A percentile compares a stretch with the other conserved stretches of the same genome.
phyloP scores from a whole-genome alignment of 35 echinoderm and acorn worm genomes.

The Anneissia japonica region DNA sequence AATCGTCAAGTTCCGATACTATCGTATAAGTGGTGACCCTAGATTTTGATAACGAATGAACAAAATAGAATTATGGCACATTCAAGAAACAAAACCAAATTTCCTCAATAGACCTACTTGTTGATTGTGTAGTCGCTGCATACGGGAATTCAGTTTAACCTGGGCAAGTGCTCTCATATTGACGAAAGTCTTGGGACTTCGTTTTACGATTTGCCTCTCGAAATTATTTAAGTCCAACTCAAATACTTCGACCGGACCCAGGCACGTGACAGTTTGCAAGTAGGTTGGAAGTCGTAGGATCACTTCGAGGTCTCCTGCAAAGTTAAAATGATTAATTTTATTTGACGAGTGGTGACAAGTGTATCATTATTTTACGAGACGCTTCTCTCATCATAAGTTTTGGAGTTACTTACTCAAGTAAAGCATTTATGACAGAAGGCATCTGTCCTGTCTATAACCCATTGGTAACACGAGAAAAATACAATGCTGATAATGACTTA shows the following conservation, averaged over 20 bases:
- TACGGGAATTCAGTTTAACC: conserved; percentile 46
- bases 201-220: conserved; percentile 69
- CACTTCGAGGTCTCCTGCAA: conserved; percentile 69
- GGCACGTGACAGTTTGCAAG: conserved; percentile 53
- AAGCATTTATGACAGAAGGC: no score
- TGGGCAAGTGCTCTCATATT: conserved; percentile 55
- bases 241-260: conserved; percentile 53
- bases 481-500: no score
- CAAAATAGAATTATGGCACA: no score
- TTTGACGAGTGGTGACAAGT: not conserved
- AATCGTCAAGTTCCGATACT: no score
- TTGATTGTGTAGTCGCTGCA: conserved; percentile 56
- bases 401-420: no score
- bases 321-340: not conserved
- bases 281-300: conserved; percentile 73
- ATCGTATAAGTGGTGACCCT: no score
- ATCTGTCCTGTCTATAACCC: no score
- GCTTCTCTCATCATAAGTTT: no score
- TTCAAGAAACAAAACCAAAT: not conserved
- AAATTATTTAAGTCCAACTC: conserved; percentile 89
- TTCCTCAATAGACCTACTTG: conserved; percentile 46
- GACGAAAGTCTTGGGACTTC: conserved; percentile 45
- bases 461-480: no score
- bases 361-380: no score
- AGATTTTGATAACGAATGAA: no score